phyloP scores from a whole-genome alignment of 2,797 vertebrate species.

The Alca torda region DNA sequence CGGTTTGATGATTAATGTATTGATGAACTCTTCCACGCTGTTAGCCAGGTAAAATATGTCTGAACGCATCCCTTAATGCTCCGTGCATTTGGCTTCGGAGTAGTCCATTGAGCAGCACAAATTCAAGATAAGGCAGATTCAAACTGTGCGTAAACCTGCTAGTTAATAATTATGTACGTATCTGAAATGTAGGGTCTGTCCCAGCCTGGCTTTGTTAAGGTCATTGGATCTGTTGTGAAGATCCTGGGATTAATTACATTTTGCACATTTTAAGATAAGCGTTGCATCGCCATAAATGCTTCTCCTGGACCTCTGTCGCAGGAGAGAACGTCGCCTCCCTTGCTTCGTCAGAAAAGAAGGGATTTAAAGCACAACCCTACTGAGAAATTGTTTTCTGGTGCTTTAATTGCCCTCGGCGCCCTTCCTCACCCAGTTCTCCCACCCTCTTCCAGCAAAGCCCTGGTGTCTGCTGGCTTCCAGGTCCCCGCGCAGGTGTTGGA shows the following conservation, averaged over 20 bases:
- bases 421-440: not conserved
- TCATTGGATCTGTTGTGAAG: not conserved
- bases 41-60: not conserved
- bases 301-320: not conserved
- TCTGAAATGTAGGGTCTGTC: not conserved
- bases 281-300: not conserved
- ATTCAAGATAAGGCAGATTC: not conserved
- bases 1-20: not conserved
- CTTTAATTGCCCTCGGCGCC: not conserved
- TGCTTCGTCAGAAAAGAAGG: not conserved
- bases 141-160: not conserved
- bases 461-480: not conserved
- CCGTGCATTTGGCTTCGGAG: not conserved
- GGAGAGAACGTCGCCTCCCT: not conserved
- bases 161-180: not conserved
- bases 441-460: not conserved
- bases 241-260: not conserved
- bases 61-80: not conserved
- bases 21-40: not conserved
- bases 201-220: constrained; percentile 11
- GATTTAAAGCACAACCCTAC: not conserved
- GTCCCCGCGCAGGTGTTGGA: rapidly evolving
- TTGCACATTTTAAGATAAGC: not conserved
- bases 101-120: not conserved
- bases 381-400: not conserved